A percentile compares a stretch with the other conserved stretches of the same genome.
These are phyloP conservation scores for Nyctibius grandis DNA, from an alignment of 2,797 vertebrate genomes.

Conservation along the genomic window DNA sequence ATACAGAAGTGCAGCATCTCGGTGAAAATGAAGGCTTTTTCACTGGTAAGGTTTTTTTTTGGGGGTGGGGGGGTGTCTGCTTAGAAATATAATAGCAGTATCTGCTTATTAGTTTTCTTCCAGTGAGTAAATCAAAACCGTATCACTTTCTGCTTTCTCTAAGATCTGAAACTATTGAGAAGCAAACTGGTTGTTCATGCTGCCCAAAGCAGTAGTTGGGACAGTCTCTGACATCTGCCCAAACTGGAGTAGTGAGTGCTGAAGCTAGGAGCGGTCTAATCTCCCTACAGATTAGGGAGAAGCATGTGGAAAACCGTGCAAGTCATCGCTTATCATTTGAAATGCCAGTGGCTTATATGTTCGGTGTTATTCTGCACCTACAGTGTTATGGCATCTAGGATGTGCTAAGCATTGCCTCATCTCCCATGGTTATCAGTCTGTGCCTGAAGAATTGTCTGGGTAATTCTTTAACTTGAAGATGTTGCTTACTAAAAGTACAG, in stretches of 20 bases:
- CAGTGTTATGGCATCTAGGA: background rate
- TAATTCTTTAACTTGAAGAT: background rate
- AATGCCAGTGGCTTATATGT: background rate
- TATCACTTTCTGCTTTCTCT: background rate
- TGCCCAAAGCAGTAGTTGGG: background rate
- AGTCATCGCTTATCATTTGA: background rate
- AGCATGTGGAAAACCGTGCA: background rate
- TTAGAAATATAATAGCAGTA: background rate
- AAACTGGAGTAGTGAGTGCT: conserved; percentile 42
- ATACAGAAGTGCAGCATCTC: background rate
- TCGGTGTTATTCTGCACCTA: background rate
- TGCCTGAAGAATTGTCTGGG: background rate
- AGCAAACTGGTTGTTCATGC: background rate
- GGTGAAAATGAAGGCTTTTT: rapidly evolving
- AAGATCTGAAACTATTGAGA: background rate
- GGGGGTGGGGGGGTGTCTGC: too few species aligned
- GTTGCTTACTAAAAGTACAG: background rate
- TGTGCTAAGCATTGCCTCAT: background rate
- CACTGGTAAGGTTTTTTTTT: background rate
- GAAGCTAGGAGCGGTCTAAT: background rate
- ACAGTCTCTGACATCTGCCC: background rate
- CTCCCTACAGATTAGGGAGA: background rate
- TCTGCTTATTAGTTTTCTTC: background rate
- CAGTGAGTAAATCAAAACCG: background rate
- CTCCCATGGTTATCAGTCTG: background rate